A percentile compares a stretch with the other conserved stretches of the same genome.
phyloP scores from a whole-genome alignment of 2,888 invertebrate genomes.

The Acrobasis repandana region DNA sequence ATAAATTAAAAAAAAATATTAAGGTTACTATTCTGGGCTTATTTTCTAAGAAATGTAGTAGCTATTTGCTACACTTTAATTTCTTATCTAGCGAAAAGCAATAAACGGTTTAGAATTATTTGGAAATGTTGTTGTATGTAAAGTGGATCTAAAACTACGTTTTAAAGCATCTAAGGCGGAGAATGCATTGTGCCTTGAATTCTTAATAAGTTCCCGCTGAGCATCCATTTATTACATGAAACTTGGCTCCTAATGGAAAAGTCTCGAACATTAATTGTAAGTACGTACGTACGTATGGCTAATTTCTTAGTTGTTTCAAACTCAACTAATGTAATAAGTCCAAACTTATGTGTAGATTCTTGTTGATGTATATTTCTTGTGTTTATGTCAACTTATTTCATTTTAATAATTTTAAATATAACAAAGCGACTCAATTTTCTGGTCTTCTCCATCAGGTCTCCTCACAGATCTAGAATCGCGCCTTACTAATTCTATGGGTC shows the following conservation, averaged over 20 bases:
- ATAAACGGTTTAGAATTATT: no score
- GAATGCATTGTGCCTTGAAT: slow-evolving; percentile 15
- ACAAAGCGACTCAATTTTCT: no score
- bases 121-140: background rate
- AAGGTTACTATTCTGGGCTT: no score
- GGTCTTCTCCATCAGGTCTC: no score
- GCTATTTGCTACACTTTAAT: no score
- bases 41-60: no score
- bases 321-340: slow-evolving; percentile 3
- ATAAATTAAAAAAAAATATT: no score
- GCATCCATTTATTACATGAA: slow-evolving; percentile 19
- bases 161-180: slow-evolving; percentile 3
- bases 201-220: slow-evolving; percentile 13
- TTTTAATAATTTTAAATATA: no score
- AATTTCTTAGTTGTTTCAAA: slow-evolving; percentile 8
- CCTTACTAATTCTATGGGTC: no score
- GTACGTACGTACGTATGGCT: slow-evolving; percentile 11
- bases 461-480: no score
- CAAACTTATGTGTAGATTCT: background rate
- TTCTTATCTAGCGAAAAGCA: no score
- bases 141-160: background rate
- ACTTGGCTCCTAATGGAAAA: slow-evolving; percentile 18
- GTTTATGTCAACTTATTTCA: background rate
- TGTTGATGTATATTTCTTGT: background rate
- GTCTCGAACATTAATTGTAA: slow-evolving; percentile 17